These are phyloP conservation scores for Philhelius pedissequus DNA, from an alignment of 2,888 invertebrate genomes.

Conservation along the genomic window DNA sequence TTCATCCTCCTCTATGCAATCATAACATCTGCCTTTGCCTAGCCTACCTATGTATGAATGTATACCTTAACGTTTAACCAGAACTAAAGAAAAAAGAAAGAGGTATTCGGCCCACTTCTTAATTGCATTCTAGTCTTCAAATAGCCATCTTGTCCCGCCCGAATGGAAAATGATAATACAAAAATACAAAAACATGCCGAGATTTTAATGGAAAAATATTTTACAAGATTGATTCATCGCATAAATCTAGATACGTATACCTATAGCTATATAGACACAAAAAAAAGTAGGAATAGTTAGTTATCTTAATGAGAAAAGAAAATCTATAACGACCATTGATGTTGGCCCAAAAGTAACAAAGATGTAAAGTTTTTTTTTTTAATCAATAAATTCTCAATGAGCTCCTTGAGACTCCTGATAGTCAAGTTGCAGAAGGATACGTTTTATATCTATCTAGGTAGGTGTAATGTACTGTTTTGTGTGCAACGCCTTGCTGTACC, in stretches of 20 bases:
- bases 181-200: background rate
- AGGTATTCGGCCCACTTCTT: conserved; percentile 35
- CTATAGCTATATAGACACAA: background rate
- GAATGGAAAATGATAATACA: conserved; percentile 2
- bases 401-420: background rate
- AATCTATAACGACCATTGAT: background rate
- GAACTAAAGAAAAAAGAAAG: background rate
- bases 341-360: background rate
- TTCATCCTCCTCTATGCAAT: background rate
- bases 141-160: conserved; percentile 9
- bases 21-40: background rate
- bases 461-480: background rate
- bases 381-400: conserved; percentile 27
- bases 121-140: conserved; percentile 21
- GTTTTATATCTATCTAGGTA: background rate
- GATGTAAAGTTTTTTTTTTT: background rate
- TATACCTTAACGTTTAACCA: background rate
- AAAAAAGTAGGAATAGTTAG: conserved; percentile 1
- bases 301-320: conserved; percentile 23
- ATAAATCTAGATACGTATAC: background rate
- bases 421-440: background rate
- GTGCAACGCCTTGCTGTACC: background rate
- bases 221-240: background rate
- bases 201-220: conserved; percentile 27
- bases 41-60: background rate